Conservation (phyloP, 1,140 invertebrate species). For the Phymorhynchus buccinoides region DNA sequence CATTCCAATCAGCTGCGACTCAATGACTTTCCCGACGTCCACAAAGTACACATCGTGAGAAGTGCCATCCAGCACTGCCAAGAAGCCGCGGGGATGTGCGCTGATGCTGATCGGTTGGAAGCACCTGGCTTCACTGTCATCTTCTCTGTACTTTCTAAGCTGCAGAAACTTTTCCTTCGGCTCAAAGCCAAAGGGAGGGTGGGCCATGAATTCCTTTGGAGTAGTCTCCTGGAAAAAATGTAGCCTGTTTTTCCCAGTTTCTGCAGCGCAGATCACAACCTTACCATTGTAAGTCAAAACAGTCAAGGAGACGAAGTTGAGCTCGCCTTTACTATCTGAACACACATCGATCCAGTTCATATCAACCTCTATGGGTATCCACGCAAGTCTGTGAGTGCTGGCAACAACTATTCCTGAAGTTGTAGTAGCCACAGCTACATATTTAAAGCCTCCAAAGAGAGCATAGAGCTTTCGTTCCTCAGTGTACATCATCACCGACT, state of each 20-base stretch:
- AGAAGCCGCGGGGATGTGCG: neutral
- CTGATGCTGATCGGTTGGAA: neutral
- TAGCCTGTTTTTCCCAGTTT: neutral
- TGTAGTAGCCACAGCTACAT: neutral
- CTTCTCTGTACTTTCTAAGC: neutral
- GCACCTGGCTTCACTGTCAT: neutral
- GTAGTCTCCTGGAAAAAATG: neutral
- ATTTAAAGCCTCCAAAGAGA: neutral
- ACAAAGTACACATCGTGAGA: neutral
- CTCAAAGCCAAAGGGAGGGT: neutral
- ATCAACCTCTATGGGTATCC: neutral
- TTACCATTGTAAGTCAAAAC: neutral
- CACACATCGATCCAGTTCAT: neutral
- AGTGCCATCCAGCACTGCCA: neutral
- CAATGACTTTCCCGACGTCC: neutral
- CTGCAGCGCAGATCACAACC: conserved; percentile 2
- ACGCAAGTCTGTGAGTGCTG: neutral
- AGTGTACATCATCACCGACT: neutral
- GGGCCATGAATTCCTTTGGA: neutral
- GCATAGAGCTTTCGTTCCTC: neutral
- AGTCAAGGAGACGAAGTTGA: neutral
- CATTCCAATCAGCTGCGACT: neutral
- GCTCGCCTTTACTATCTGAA: neutral
- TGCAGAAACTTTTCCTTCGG: neutral
- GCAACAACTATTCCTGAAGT: neutral